Percentiles rank a stretch among this genome's conserved stretches.
phyloP scores from a whole-genome alignment of 2,113 vertebrate species.

The Anhinga rufa region DNA sequence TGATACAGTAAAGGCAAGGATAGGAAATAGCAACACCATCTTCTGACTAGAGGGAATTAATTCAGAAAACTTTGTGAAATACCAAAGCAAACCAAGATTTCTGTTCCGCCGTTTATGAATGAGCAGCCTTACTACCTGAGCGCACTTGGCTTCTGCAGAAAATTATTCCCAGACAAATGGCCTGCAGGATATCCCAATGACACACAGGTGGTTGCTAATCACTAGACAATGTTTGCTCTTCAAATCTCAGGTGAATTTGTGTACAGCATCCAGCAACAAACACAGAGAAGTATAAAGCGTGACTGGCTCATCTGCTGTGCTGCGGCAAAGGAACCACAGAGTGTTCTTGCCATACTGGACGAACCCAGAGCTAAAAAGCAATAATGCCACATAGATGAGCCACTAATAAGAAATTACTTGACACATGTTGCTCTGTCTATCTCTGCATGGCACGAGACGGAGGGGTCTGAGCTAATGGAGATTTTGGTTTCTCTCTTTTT shows the following conservation, averaged over 20 bases:
- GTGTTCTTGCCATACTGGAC: accelerated
- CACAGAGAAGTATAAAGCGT: background rate
- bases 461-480: background rate
- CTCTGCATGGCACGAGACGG: background rate
- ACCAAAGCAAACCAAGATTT: background rate
- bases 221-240: background rate
- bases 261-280: background rate
- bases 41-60: background rate
- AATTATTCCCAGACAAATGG: background rate
- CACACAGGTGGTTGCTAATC: background rate
- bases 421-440: background rate
- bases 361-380: background rate
- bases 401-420: background rate
- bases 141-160: background rate
- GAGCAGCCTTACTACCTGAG: background rate
- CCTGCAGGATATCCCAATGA: background rate
- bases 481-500: background rate
- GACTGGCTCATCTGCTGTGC: background rate
- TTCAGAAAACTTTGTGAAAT: background rate
- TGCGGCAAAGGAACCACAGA: background rate
- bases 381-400: background rate
- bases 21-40: background rate
- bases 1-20: background rate
- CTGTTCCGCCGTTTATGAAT: background rate
- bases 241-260: background rate